Evolutionary conservation across 1,140 invertebrate species (phyloP).

Genomic region (Listronotus oregonensis): DNA sequence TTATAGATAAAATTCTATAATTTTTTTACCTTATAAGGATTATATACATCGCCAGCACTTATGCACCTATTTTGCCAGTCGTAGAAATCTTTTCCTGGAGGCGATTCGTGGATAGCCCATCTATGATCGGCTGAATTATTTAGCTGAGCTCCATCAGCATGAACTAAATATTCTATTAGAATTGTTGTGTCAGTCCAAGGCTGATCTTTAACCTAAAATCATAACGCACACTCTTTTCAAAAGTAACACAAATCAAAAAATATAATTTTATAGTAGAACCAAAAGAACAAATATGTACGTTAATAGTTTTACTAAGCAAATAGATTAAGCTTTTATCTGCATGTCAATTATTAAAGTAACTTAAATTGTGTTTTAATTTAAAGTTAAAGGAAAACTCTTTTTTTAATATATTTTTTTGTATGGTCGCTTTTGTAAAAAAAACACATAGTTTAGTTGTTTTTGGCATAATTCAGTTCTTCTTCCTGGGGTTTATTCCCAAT

Average conservation of each 20-base stretch:
- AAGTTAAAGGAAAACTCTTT: background rate
- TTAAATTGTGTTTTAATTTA: conserved; percentile 48
- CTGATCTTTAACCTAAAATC: conserved; percentile 61
- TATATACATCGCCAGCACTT: conserved; percentile 78
- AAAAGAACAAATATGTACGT: too few species aligned
- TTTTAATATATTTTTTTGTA: too few species aligned
- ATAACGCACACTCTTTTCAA: too few species aligned
- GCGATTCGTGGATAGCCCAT: conserved; percentile 67
- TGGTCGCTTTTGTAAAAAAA: too few species aligned
- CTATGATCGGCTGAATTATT: conserved; percentile 80
- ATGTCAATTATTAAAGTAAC: too few species aligned
- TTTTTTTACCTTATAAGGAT: conserved; percentile 81
- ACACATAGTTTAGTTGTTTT: too few species aligned
- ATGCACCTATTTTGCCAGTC: conserved; percentile 86
- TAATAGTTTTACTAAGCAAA: too few species aligned
- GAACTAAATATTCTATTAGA: conserved; percentile 77
- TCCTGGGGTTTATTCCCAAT: too few species aligned
- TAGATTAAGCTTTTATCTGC: background rate
- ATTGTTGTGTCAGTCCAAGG: conserved; percentile 83
- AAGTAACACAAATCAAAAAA: too few species aligned
- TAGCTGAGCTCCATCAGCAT: conserved; percentile 81
- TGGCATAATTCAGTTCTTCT: too few species aligned
- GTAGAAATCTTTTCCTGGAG: conserved; percentile 84
- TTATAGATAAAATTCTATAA: too few species aligned
- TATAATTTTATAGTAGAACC: too few species aligned